These are phyloP conservation scores for Rhea pennata DNA, from an alignment of 2,113 vertebrate genomes.

Conservation along the genomic window DNA sequence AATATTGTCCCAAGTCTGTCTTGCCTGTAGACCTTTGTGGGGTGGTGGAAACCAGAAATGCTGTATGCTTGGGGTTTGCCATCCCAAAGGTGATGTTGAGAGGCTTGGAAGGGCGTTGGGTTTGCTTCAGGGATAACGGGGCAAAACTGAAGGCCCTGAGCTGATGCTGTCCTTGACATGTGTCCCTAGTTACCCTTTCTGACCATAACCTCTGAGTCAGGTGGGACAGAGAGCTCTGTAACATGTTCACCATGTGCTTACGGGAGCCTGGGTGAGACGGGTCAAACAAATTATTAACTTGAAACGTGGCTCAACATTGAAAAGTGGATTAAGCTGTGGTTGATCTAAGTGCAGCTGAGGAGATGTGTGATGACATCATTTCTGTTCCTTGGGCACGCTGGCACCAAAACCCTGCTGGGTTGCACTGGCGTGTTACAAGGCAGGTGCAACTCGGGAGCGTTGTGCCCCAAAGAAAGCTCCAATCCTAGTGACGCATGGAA, in stretches of 20 bases:
- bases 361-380: background rate
- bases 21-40: background rate
- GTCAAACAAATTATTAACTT: background rate
- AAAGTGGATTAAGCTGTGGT: background rate
- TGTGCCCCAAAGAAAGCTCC: background rate
- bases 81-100: background rate
- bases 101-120: background rate
- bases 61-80: background rate
- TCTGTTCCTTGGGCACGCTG: background rate
- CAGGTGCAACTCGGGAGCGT: background rate
- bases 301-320: background rate
- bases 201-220: background rate
- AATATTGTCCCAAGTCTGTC: background rate
- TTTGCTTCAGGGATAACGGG: background rate
- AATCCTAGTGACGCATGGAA: background rate
- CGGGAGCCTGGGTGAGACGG: accelerated
- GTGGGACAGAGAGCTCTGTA: background rate
- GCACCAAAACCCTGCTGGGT: background rate
- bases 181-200: background rate
- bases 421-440: background rate
- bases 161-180: background rate
- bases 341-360: background rate
- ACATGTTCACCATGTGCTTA: background rate
- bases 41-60: background rate
- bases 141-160: background rate